Base-by-base conservation (phyloP, 2,888 invertebrate genomes). In the Megalurothrips usitatus region DNA sequence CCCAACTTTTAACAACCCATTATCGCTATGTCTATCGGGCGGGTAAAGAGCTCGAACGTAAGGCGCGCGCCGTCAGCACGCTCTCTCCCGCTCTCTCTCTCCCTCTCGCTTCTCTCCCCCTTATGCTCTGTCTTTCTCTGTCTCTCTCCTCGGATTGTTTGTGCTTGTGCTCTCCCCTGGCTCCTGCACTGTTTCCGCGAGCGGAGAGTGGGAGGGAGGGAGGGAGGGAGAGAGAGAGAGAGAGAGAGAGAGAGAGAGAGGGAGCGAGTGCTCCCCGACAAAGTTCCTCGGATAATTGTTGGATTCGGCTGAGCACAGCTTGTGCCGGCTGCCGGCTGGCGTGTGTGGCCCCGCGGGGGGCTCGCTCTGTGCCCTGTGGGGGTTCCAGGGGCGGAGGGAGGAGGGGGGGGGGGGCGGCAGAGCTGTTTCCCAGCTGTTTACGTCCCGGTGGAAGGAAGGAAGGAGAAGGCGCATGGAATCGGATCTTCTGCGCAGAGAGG, bases 1-100 rank as follows among this genome's bases (percentile, higher is more conserved):
- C 23, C 9, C 2, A 75, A 75, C 68, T 75, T 75, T 75, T 75
- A 75, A 75, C 68, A 75, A 75, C 68, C 68, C 68, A 75, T 75
- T 75, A 75, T 75, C 68, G 68, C 68, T 23, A n/a, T n/a, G 58
- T 58, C 58, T 17, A 58, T 58, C 58, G 58, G 58, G 17, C n/a
- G 34, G 34, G 58, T 58, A n/a, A 58, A n/a, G 58, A 58, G 58
- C 58, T 58, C 34, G 58, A 58, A 58, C 58, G 12, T 14, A 58
- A 58, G 58, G 58, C 58, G 58, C 17, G 58, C 58, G 58, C 17
- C 58, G n/a, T 17, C 58, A 58, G 14, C 58, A 19, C 11, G 6
- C 58, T 17, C 58, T 58, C 58, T 58, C 58, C 58, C 58, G 11
- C 58, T 14, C 17, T 19, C 58, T 17, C 14, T 52, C 19, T 17